phyloP scores from a whole-genome alignment of 2,888 invertebrate species.

The Phragmatobia fuliginosa region DNA sequence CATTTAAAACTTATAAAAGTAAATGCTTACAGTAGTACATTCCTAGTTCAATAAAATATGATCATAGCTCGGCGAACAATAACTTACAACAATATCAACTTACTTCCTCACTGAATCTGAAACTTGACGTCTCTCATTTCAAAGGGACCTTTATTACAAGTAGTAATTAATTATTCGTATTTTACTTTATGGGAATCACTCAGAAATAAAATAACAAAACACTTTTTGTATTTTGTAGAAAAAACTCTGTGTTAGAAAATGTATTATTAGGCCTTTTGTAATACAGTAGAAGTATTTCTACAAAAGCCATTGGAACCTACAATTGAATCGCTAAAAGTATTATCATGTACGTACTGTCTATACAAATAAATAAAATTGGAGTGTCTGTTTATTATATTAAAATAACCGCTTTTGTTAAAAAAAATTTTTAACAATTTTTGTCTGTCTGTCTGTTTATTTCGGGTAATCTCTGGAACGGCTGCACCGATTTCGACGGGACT shows the following conservation, averaged over 20 bases:
- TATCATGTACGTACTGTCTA: too few species aligned
- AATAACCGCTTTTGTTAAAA: too few species aligned
- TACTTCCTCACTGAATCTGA: constrained; percentile 15
- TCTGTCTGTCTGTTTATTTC: too few species aligned
- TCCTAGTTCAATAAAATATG: neutral
- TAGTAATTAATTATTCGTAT: neutral
- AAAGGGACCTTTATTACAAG: constrained; percentile 5
- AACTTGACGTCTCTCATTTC: constrained; percentile 19
- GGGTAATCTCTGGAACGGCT: too few species aligned
- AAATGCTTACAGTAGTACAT: neutral
- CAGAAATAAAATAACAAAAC: neutral
- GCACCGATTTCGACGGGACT: too few species aligned
- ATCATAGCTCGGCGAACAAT: neutral
- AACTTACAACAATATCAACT: constrained; percentile 5
- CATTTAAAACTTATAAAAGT: neutral
- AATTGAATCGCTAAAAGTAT: too few species aligned
- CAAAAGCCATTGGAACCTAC: too few species aligned
- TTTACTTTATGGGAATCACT: neutral
- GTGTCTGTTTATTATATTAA: too few species aligned
- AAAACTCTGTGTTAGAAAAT: neutral
- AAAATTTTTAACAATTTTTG: too few species aligned
- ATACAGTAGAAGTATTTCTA: too few species aligned
- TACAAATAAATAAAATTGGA: too few species aligned
- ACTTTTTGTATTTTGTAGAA: neutral
- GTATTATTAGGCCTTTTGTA: too few species aligned